A percentile compares a stretch with the other conserved stretches of the same genome.
Conservation (phyloP, 2,113 vertebrate species). For the Heterochromis multidens region DNA sequence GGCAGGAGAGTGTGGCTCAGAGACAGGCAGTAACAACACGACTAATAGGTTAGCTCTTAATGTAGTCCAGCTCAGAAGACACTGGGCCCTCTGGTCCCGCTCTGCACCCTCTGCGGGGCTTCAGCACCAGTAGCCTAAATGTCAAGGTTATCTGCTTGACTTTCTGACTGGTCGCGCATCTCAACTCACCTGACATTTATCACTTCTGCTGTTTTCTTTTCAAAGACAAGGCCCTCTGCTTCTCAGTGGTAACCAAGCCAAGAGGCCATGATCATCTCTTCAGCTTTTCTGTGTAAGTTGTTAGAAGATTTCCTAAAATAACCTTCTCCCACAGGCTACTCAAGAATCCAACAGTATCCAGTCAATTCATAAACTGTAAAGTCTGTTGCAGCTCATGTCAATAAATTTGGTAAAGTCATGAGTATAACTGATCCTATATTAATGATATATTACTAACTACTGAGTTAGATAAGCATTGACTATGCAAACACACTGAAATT, state of each 20-base stretch:
- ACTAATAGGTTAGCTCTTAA: slow-evolving; percentile 88
- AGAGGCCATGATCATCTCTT: neutral
- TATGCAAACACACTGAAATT: slow-evolving; percentile 47
- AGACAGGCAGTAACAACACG: slow-evolving; percentile 83
- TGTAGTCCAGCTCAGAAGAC: slow-evolving; percentile 76
- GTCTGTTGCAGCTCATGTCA: neutral
- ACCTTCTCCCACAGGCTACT: neutral
- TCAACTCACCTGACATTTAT: slow-evolving; percentile 82
- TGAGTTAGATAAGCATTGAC: neutral
- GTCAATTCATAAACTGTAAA: neutral
- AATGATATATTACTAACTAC: neutral
- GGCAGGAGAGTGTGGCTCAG: slow-evolving; percentile 81
- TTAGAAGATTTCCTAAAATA: neutral
- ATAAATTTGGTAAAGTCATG: neutral
- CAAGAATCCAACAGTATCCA: neutral
- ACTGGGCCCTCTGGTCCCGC: slow-evolving; percentile 56
- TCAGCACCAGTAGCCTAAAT: slow-evolving; percentile 78
- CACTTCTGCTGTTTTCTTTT: slow-evolving; percentile 40
- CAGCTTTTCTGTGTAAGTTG: neutral
- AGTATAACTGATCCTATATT: neutral
- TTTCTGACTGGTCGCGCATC: slow-evolving; percentile 70
- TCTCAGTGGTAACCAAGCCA: neutral
- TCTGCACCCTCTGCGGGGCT: slow-evolving; percentile 46
- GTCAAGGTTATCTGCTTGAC: slow-evolving; percentile 87
- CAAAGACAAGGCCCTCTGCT: slow-evolving; percentile 74